These are phyloP conservation scores for Athene cunicularia DNA, from an alignment of 2,113 vertebrate species.

Conservation along the genomic window DNA sequence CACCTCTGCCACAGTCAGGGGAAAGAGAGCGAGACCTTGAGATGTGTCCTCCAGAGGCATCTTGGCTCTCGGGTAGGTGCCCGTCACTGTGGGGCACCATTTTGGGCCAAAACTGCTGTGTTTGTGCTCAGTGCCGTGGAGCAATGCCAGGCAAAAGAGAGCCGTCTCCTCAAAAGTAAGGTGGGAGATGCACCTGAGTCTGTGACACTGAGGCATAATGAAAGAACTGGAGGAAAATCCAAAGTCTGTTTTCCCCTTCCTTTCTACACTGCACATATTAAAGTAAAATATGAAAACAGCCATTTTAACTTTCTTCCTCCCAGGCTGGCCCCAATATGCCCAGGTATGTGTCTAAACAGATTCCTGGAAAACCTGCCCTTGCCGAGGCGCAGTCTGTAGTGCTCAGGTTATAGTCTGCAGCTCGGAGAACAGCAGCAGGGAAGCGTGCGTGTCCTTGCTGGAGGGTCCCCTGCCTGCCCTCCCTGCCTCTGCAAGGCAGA, in stretches of 20 bases:
- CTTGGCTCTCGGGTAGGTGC: rapidly evolving
- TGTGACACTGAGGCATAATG: rapidly evolving
- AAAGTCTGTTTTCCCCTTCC: not conserved
- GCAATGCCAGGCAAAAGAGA: rapidly evolving
- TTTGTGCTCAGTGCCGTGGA: not conserved
- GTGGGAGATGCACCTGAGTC: not conserved
- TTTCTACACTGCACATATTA: not conserved
- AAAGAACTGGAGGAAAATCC: not conserved
- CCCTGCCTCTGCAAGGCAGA: not conserved
- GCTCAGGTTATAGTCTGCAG: not conserved
- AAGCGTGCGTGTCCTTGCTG: not conserved
- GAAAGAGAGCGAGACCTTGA: not conserved
- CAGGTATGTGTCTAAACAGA: conserved; percentile 26
- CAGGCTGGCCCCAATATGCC: not conserved
- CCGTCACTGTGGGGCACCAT: rapidly evolving
- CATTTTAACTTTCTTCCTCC: not conserved
- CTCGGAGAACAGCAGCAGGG: not conserved
- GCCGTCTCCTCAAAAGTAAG: not conserved
- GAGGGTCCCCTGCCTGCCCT: not conserved
- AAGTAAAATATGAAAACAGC: not conserved
- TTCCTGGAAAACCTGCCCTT: not conserved
- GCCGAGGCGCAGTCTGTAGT: rapidly evolving
- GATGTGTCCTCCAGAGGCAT: not conserved
- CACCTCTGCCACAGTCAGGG: not conserved
- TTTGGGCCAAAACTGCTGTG: not conserved